Conservation (phyloP, 2,888 invertebrate genomes). For the Chaitophorus viminalis region DNA sequence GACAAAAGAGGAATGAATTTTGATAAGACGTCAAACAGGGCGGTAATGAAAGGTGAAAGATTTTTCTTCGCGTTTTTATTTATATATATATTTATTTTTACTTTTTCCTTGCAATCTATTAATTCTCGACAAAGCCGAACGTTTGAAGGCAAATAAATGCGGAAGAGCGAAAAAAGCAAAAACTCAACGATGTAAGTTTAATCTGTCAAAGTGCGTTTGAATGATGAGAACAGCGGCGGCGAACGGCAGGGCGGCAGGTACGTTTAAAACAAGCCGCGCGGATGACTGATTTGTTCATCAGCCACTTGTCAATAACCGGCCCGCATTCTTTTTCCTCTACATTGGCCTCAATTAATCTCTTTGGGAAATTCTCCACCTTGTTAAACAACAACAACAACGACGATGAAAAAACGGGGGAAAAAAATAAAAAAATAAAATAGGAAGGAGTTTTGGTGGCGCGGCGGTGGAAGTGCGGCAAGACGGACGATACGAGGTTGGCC, state of each 20-base stretch:
- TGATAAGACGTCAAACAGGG: slow-evolving; percentile 60
- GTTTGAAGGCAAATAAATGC: slow-evolving; percentile 44
- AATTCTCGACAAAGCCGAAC: slow-evolving; percentile 58
- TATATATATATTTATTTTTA: background rate
- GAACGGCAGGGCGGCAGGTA: background rate
- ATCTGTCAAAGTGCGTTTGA: slow-evolving; percentile 59
- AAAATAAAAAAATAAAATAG: background rate
- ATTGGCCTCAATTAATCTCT: slow-evolving; percentile 60
- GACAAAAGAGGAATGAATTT: slow-evolving; percentile 61
- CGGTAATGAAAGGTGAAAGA: slow-evolving; percentile 61
- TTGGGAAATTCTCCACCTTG: slow-evolving; percentile 55
- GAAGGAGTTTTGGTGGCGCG: background rate
- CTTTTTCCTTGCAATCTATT: slow-evolving; percentile 45
- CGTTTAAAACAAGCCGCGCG: slow-evolving; percentile 53
- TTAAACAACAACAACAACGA: slow-evolving; percentile 46
- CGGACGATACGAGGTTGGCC: background rate
- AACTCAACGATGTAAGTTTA: slow-evolving; percentile 60
- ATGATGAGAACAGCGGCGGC: slow-evolving; percentile 53
- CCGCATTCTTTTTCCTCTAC: slow-evolving; percentile 42
- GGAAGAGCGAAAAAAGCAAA: slow-evolving; percentile 39
- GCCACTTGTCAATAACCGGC: slow-evolving; percentile 60
- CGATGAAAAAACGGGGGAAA: background rate
- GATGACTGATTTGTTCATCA: slow-evolving; percentile 61
- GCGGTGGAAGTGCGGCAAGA: background rate
- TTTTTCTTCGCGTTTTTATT: slow-evolving; percentile 50